phyloP scores from a whole-genome alignment of 2,797 vertebrate genomes.

The Diglossa cyanea region DNA sequence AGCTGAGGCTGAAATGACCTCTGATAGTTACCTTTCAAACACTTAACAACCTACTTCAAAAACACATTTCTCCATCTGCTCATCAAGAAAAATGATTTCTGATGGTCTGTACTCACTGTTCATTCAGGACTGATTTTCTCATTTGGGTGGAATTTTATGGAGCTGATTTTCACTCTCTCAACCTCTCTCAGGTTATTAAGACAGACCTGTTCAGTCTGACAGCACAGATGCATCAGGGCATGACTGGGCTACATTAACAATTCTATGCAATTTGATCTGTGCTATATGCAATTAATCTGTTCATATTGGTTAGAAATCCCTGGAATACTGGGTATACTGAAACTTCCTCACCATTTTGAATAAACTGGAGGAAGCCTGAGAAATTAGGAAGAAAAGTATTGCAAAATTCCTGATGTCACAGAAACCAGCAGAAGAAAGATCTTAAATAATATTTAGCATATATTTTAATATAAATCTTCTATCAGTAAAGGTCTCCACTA shows the following conservation, averaged over 20 bases:
- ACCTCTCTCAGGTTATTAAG: neutral
- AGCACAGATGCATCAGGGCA: neutral
- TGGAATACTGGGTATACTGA: neutral
- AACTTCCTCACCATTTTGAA: neutral
- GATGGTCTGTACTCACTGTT: slow-evolving; percentile 10
- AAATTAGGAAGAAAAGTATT: neutral
- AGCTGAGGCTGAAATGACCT: slow-evolving; percentile 16
- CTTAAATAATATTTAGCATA: neutral
- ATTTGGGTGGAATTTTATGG: slow-evolving; percentile 22
- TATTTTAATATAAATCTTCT: neutral
- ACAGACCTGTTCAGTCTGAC: neutral
- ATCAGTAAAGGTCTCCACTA: neutral
- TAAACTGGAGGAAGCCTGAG: neutral
- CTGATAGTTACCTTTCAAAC: slow-evolving; percentile 46
- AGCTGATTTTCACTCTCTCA: slow-evolving; percentile 1
- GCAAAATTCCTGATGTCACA: neutral
- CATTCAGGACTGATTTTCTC: slow-evolving; percentile 31
- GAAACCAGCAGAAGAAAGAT: neutral
- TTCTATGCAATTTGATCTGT: neutral
- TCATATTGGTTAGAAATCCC: neutral
- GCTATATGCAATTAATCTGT: neutral
- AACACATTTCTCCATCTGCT: slow-evolving; percentile 19
- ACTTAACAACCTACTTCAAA: slow-evolving; percentile 7
- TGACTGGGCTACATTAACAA: neutral
- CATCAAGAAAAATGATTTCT: slow-evolving; percentile 50